Conservation (phyloP, 2,888 invertebrate species). For the Cerastis leucographa region DNA sequence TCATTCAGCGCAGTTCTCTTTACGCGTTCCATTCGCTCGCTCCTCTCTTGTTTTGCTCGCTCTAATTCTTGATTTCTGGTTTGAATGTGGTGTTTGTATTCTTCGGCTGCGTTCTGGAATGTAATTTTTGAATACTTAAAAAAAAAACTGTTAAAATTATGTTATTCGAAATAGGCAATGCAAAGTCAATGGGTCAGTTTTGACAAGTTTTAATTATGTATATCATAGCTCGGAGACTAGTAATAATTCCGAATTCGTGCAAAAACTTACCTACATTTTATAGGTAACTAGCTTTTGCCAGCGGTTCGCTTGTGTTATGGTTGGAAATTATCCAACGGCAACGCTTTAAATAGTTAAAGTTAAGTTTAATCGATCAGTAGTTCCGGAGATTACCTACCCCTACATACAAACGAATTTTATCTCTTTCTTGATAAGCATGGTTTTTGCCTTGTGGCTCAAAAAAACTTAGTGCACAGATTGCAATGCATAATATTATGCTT, state of each 20-base stretch:
- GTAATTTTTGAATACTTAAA: neutral
- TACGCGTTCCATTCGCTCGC: slow-evolving; percentile 78
- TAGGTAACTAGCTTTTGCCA: neutral
- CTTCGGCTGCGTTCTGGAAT: slow-evolving; percentile 79
- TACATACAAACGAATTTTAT: too few species aligned
- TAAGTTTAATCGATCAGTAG: too few species aligned
- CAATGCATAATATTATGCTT: neutral
- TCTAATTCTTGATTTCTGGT: slow-evolving; percentile 73
- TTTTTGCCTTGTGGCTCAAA: neutral
- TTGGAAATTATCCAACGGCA: too few species aligned
- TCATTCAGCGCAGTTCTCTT: slow-evolving; percentile 78
- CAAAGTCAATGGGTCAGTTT: neutral
- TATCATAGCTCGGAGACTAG: neutral
- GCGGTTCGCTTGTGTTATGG: too few species aligned
- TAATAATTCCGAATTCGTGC: neutral
- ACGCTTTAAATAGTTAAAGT: too few species aligned
- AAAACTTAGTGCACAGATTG: neutral
- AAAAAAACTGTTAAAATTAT: neutral
- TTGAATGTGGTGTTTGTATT: slow-evolving; percentile 80
- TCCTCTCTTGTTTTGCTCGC: slow-evolving; percentile 73
- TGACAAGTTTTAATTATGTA: neutral
- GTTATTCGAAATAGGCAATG: neutral
- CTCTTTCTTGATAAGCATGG: too few species aligned
- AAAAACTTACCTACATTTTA: neutral
- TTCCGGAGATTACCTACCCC: too few species aligned